Conservation (phyloP, 2,113 vertebrate genomes). For the Semicossyphus pulcher region DNA sequence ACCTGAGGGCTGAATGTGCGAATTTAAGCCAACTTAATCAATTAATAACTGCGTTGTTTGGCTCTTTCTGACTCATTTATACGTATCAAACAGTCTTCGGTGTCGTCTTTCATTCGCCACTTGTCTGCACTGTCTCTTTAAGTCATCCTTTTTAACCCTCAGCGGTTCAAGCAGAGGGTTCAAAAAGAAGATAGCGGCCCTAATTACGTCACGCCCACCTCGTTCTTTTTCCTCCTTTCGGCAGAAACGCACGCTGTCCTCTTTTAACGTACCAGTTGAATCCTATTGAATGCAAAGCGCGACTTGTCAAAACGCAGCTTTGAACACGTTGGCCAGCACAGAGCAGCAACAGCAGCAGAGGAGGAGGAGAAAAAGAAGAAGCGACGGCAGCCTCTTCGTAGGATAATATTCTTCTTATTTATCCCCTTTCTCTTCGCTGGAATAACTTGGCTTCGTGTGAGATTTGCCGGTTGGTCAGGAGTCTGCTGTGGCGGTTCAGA, state of each 20-base stretch:
- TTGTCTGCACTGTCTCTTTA: slow-evolving; percentile 72
- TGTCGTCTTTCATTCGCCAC: neutral
- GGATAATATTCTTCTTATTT: slow-evolving; percentile 15
- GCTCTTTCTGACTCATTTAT: neutral
- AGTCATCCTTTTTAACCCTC: slow-evolving; percentile 45
- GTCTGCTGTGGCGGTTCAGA: slow-evolving; percentile 7
- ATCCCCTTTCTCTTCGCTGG: slow-evolving; percentile 11
- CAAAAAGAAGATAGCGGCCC: slow-evolving; percentile 58
- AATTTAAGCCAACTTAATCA: neutral
- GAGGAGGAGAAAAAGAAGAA: neutral
- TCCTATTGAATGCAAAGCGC: slow-evolving; percentile 34
- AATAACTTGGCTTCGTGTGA: neutral
- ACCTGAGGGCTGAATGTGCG: neutral
- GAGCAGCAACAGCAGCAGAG: neutral
- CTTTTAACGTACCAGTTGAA: slow-evolving; percentile 38
- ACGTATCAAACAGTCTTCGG: neutral
- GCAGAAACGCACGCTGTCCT: slow-evolving; percentile 37
- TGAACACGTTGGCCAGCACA: slow-evolving; percentile 19
- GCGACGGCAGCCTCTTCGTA: neutral
- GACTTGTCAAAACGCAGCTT: slow-evolving; percentile 38
- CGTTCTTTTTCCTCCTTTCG: neutral
- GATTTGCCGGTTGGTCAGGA: neutral
- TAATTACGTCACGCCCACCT: slow-evolving; percentile 66
- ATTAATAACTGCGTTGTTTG: neutral
- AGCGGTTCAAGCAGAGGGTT: slow-evolving; percentile 18